Evolutionary conservation across 92 coral and sea anemone genomes (phyloP).

Genomic region (Porites lobata): DNA sequence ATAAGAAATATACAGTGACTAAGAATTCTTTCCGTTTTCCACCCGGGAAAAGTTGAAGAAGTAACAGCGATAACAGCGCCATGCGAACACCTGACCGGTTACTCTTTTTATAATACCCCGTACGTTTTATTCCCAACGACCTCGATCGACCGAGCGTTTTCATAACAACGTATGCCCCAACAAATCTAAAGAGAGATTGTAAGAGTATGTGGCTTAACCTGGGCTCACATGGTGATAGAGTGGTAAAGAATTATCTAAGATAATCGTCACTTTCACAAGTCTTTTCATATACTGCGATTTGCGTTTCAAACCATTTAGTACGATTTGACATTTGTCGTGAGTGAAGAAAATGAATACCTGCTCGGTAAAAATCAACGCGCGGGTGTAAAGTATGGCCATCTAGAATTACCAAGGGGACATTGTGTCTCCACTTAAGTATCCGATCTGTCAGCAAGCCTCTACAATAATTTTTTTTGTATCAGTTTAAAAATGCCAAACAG

Average conservation of each 20-base stretch:
- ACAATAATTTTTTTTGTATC: conserved; percentile 50
- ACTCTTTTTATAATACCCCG: too few relatives aligned
- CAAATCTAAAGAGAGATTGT: too few relatives aligned
- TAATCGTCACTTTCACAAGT: background rate
- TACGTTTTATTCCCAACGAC: too few relatives aligned
- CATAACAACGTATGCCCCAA: too few relatives aligned
- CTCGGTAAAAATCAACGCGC: conserved; percentile 10
- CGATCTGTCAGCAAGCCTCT: conserved; percentile 55
- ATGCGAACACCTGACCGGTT: too few relatives aligned
- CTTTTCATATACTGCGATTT: background rate
- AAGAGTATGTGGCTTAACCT: too few relatives aligned
- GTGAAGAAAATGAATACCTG: background rate
- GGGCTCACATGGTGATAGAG: too few relatives aligned
- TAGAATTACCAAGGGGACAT: conserved; percentile 50
- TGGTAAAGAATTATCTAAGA: background rate
- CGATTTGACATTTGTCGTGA: conserved; percentile 29
- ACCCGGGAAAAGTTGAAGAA: too few relatives aligned
- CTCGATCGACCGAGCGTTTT: too few relatives aligned
- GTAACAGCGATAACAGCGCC: too few relatives aligned
- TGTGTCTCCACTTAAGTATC: conserved; percentile 45
- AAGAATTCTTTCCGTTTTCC: background rate
- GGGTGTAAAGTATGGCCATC: conserved; percentile 27
- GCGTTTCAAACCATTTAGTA: conserved; percentile 33
- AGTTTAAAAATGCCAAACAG: conserved; percentile 43
- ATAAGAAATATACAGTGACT: background rate